Evolutionary conservation across 2,888 invertebrate genomes (phyloP), one percentile per base, ranked within the genome.

Genomic region (Drosophila leonis): DNA sequence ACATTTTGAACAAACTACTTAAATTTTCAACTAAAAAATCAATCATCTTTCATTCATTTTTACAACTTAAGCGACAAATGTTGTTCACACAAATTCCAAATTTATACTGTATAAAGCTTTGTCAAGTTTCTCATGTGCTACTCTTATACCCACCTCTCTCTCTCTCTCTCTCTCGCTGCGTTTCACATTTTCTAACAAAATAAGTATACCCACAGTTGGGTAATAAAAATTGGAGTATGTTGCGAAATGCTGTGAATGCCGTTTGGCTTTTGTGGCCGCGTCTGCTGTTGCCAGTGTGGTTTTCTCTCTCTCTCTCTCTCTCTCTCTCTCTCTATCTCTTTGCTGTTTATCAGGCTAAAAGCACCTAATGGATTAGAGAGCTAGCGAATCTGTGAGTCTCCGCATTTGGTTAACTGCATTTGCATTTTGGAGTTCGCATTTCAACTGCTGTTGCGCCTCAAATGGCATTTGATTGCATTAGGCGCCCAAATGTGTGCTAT

Each of bases 271-370:
- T 78, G 83, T 70, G 74, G 88, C 57, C 55, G 55, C 56, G 59
- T 48, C 61, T 65, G 78, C 70, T 76, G 78, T 77, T 81, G 71
- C 59, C 80, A 44, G 51, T 85, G 88, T 55, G 88, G 88, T 64
- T 60, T 52, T 15, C 18, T n/a, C 46, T 10, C 8, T 15, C 24
- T 15, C 15, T 27, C n/a, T 2, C 20, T 12, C 10, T 10, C 27
- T 15, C 20, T 1, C 20, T 12, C 7, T 13, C 13, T 44, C 6
- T 2, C 27, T 10, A 2, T 15, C 12, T 44, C n/a, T 12, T 33
- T 51, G 44, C 71, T 81, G 76, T 75, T 88, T 87, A 88, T 80
- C 80, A 72, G 66, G 72, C 80, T 76, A 75, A 88, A 86, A 65
- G 65, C 69, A 68, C 65, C 75, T 82, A 80, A 90, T 80, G 86